A percentile compares a stretch with the other conserved stretches of the same genome.
These are phyloP conservation scores for Notocelia uddmanniana DNA, from an alignment of 2,888 invertebrate genomes.

Conservation along the genomic window DNA sequence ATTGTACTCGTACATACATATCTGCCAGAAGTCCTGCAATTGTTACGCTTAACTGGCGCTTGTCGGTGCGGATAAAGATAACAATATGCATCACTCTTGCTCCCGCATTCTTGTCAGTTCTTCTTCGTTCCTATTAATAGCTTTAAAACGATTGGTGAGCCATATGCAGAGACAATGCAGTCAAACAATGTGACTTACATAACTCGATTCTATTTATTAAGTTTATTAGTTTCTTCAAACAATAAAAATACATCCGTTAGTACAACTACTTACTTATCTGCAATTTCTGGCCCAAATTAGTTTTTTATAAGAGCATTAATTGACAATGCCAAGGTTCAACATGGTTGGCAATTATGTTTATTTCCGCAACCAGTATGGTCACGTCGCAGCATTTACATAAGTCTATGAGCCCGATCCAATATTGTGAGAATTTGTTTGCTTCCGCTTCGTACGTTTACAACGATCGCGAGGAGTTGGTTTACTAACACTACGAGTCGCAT, in stretches of 20 bases:
- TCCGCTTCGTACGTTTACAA: constrained; percentile 36
- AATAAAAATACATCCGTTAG: neutral
- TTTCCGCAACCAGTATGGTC: constrained; percentile 54
- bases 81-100: neutral
- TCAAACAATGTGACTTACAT: neutral
- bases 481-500: neutral
- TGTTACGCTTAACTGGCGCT: neutral
- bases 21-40: neutral
- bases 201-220: neutral
- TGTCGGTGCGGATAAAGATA: neutral
- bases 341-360: constrained; percentile 46
- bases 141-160: neutral
- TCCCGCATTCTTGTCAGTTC: neutral
- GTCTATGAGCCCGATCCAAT: constrained; percentile 48
- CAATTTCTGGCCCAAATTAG: neutral
- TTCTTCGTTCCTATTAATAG: neutral
- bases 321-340: constrained; percentile 54
- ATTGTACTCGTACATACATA: too few species aligned
- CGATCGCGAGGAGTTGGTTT: neutral
- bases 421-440: constrained; percentile 51
- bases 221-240: neutral
- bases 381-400: constrained; percentile 52
- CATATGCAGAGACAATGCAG: neutral
- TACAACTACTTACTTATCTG: neutral
- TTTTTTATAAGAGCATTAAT: constrained; percentile 36